A percentile compares a stretch with the other conserved stretches of the same genome.
Evolutionary conservation across 2,797 vertebrate species (phyloP).

Genomic region (Enteromius mattozi): DNA sequence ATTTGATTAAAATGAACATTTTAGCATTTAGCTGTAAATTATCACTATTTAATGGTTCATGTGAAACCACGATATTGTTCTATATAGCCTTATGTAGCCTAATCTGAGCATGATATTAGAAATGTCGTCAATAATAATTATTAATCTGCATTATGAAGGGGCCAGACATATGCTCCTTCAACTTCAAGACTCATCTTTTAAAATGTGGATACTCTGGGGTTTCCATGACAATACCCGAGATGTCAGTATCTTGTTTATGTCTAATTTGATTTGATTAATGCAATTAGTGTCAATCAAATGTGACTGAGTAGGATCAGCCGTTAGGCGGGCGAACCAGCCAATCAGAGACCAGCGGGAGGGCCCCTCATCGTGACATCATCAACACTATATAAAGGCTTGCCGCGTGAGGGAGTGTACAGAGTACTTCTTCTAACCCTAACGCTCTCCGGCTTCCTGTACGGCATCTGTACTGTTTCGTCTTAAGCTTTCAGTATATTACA

Average conservation of each 20-base stretch:
- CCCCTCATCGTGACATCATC: neutral
- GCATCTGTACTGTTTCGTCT: conserved; percentile 49
- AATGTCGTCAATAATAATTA: neutral
- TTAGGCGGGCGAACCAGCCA: conserved; percentile 49
- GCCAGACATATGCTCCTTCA: neutral
- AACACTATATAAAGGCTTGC: conserved; percentile 15
- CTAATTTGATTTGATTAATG: neutral
- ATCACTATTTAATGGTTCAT: neutral
- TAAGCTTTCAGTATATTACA: conserved; percentile 61
- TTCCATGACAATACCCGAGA: neutral
- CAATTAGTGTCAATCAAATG: neutral
- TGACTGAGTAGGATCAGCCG: neutral
- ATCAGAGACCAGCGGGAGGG: neutral
- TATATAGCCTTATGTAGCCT: no score
- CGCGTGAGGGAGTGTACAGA: rapidly evolving
- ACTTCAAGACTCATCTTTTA: neutral
- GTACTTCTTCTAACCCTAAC: conserved; percentile 58
- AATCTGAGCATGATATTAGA: neutral
- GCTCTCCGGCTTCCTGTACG: conserved; percentile 8
- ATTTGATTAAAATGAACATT: neutral
- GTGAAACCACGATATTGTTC: no score
- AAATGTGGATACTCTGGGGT: neutral
- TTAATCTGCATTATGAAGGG: neutral
- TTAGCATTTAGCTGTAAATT: neutral
- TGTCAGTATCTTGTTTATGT: neutral